These are phyloP conservation scores for Pararge aegeria DNA, from an alignment of 1,140 invertebrate genomes.

Conservation along the genomic window DNA sequence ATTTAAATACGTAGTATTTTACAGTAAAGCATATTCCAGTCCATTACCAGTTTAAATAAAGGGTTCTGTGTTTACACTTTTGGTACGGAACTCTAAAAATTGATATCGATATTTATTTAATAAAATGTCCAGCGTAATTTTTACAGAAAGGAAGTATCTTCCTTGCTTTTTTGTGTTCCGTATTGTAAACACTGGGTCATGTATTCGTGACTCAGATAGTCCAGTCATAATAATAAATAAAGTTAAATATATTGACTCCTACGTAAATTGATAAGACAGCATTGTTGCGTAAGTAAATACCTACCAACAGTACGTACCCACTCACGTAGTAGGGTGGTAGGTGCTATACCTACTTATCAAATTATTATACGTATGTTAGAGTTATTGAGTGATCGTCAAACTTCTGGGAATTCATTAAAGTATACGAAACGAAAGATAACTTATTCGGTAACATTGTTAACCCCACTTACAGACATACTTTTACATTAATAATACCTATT, in stretches of 20 bases:
- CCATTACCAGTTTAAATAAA: too few relatives aligned
- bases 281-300: not conserved
- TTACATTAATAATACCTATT: too few relatives aligned
- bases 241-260: not conserved
- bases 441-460: too few relatives aligned
- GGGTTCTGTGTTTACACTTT: too few relatives aligned
- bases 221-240: not conserved
- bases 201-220: not conserved
- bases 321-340: not conserved
- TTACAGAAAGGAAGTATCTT: not conserved
- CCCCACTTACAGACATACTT: too few relatives aligned
- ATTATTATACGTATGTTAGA: not conserved
- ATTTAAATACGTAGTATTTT: not conserved
- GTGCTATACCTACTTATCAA: not conserved
- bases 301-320: too few relatives aligned
- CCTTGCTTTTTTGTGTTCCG: not conserved
- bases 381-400: too few relatives aligned
- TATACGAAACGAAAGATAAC: too few relatives aligned
- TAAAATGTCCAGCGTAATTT: not conserved
- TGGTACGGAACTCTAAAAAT: too few relatives aligned
- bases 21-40: too few relatives aligned
- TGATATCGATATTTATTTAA: too few relatives aligned
- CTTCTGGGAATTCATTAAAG: too few relatives aligned
- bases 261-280: conserved; percentile 4
- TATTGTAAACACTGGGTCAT: not conserved